Base-by-base conservation (phyloP, 2,888 invertebrate genomes). In the Drosophila robusta region DNA sequence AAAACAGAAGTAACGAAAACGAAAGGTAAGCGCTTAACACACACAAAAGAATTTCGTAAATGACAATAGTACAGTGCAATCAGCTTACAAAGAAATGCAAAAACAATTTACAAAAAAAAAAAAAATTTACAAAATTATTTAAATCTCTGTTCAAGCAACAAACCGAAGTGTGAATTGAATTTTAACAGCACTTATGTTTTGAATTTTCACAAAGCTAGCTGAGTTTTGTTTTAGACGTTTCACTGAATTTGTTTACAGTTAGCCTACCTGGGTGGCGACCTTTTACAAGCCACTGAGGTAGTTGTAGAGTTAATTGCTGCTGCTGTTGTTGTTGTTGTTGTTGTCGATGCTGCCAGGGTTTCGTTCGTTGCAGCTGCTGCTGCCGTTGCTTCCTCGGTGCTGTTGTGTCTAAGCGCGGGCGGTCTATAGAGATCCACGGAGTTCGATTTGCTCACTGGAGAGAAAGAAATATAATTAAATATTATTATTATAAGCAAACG, bases 341-440 rank as follows among this genome's bases (percentile, higher is more conserved):
- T n/a, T 73, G 76, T 14, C 61, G 64, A 50, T 50, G 72, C 36
- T 57, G 70, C 12, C n/a, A 41, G 14, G n/a, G 57, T 45, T 46
- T 72, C 75, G 50, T 61, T 75, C 60, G 72, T 65, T 63, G 62
- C 39, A 44, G 41, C 47, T 57, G 44, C 38, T 16, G 62, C 24
- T 42, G 29, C 3, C 3, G 34, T 4, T 34, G 34, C 12, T 11
- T 73, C 63, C 50, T 77, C 80, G 52, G 57, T 78, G 57, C 73
- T 79, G 44, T 75, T 80, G 60, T 89, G 89, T 68, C 94, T 92
- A 42, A 93, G 92, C 46, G 93, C 93, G 62, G 94, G 94, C 68
- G 94, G 94, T 73, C 93, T 91, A 83, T 94, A 94, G 56, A 94
- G 92, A 80, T 93, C 93, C 58, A 93, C 92, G 46, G 93, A 90